phyloP scores from a whole-genome alignment of 35 echinoderm and acorn worm species.

The Eucidaris tribuloides region DNA sequence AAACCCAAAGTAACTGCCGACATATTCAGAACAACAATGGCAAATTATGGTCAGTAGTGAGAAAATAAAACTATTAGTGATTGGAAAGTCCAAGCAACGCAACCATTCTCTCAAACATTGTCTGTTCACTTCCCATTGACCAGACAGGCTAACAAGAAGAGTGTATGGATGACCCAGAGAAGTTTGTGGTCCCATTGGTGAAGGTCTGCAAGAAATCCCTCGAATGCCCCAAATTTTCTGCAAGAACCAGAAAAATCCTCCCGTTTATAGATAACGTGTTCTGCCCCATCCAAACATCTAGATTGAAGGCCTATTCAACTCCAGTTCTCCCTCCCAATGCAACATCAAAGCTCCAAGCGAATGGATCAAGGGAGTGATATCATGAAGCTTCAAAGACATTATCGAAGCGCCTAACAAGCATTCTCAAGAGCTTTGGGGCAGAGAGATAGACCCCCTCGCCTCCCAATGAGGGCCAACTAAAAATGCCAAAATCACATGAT shows the following conservation, averaged over 20 bases:
- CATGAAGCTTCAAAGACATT: conserved; percentile 12
- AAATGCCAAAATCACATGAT: not conserved
- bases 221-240: not conserved
- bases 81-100: conserved; percentile 17
- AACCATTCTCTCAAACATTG: conserved; percentile 18
- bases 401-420: not conserved
- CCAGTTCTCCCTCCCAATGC: conserved; percentile 37
- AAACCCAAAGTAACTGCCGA: no score
- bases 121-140: not conserved
- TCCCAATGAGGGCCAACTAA: not conserved
- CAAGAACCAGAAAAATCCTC: not conserved
- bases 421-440: not conserved
- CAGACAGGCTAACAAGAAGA: conserved; percentile 5
- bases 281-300: not conserved
- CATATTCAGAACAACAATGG: no score
- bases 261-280: conserved; percentile 21
- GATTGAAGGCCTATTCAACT: not conserved
- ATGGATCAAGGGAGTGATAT: conserved; percentile 37
- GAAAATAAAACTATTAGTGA: not conserved
- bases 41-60: conserved; percentile 31
- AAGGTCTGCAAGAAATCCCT: no score
- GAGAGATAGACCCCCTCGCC: not conserved
- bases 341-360: conserved; percentile 2
- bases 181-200: conserved; percentile 10
- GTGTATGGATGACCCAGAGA: conserved; percentile 25